Conservation (phyloP, 92 coral and sea anemone species). For the Montipora capitata region DNA sequence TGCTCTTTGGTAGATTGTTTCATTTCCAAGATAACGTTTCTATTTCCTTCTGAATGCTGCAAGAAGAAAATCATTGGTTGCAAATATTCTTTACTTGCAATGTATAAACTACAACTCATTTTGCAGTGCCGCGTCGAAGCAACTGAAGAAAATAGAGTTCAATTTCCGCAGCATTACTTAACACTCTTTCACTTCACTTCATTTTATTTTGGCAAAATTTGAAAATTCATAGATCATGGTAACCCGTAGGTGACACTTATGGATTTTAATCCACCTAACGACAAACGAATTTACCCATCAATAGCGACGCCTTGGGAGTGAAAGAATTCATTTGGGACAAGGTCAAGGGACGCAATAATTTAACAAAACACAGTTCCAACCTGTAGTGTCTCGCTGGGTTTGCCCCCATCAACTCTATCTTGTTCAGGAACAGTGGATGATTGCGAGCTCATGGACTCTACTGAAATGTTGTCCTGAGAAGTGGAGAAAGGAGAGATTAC, state of each 20-base stretch:
- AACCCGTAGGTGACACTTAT: no score
- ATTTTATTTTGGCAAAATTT: no score
- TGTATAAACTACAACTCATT: neutral
- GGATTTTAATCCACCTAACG: no score
- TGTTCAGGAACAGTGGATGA: constrained; percentile 24
- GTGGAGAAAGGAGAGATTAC: no score
- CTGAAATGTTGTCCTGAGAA: constrained; percentile 34
- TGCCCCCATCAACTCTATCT: constrained; percentile 35
- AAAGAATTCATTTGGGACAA: neutral
- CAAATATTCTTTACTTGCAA: neutral
- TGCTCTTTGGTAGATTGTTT: constrained; percentile 22
- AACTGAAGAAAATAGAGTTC: no score
- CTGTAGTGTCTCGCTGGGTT: constrained; percentile 5
- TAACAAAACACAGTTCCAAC: neutral
- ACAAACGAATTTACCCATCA: no score
- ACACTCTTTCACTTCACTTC: no score
- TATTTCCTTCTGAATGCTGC: constrained; percentile 11
- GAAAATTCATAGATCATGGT: no score
- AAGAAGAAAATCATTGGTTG: neutral
- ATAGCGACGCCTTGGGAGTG: no score
- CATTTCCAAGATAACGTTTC: constrained; percentile 4
- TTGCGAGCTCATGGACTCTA: constrained; percentile 27
- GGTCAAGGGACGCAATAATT: neutral
- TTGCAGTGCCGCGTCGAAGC: no score
- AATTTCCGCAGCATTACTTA: no score